Evolutionary conservation across 2,797 vertebrate genomes (phyloP), one percentile per base, ranked within the genome.

Genomic region (Pangasius macronema): DNA sequence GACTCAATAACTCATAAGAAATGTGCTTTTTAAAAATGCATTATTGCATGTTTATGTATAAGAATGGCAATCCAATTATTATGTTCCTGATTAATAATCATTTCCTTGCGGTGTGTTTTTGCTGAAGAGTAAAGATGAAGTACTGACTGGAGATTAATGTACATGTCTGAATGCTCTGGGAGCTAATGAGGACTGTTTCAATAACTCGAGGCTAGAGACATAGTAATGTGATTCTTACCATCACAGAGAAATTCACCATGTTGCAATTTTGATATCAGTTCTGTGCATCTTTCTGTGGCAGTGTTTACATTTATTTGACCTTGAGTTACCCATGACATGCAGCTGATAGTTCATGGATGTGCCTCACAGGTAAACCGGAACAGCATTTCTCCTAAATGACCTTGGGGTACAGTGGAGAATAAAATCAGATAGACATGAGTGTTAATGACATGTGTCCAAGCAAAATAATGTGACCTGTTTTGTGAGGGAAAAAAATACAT

Each of bases 131-230:
- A 86, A 81, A 57, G 68, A 88, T 87, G 67, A 81, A 57, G 59
- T 13, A 18, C 63, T 77, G 82, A 5, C 57, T 85, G 81, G 49
- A 85, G 84, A 84, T 88, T 83, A 86, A 87, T 57, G 53, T 90
- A 83, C 82, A 88, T 84, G 82, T 88, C 70, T 70, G 67, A 87
- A 83, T 84, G 68, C 86, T 73, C 51, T 53, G 24, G 53, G 61
- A 82, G 61, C 68, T 85, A 91, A 94, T 92, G 91, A 93, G 91
- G 89, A 90, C 87, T 89, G 63, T 90, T 76, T 91, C 92, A 95
- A 95, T 86, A 95, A 91, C 94, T 93, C 0, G 49, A 89, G 94
- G 86, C 87, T n/a, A 77, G 14, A 59, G 83, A 90, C 88, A 92
- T 84, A 89, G 22, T 61, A 57, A 55, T 51, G 9, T 77, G 80